phyloP scores from a whole-genome alignment of 2,888 invertebrate species.

The Therioaphis trifolii region DNA sequence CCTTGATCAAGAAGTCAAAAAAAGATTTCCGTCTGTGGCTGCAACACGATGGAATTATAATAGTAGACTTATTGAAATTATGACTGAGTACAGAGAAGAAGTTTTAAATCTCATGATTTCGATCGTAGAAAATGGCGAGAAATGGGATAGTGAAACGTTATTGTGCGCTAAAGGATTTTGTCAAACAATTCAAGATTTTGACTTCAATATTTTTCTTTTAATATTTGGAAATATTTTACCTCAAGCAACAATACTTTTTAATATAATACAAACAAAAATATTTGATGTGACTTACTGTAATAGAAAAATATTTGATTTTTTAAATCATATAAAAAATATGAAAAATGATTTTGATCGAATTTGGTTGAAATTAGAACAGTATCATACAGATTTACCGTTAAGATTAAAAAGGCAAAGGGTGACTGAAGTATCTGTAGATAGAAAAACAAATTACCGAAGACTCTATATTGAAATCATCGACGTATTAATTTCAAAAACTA shows the following conservation, averaged over 20 bases:
- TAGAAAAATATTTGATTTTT: constrained; percentile 55
- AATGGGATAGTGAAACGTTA: constrained; percentile 32
- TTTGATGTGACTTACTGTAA: constrained; percentile 58
- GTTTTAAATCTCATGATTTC: constrained; percentile 61
- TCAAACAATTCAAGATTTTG: too few species aligned
- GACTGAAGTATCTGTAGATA: not conserved
- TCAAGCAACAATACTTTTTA: constrained; percentile 62
- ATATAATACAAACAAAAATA: constrained; percentile 62
- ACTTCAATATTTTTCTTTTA: too few species aligned
- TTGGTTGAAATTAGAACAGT: constrained; percentile 23
- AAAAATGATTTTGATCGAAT: constrained; percentile 33
- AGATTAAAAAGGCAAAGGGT: not conserved
- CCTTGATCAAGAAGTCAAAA: constrained; percentile 58
- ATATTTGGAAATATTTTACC: too few species aligned
- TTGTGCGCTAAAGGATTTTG: too few species aligned
- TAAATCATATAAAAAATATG: constrained; percentile 20
- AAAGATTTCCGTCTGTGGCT: constrained; percentile 15
- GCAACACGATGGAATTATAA: constrained; percentile 38
- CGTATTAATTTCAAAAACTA: too few species aligned
- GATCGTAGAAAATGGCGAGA: constrained; percentile 63
- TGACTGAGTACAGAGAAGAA: not conserved
- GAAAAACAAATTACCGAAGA: constrained; percentile 16
- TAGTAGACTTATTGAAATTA: constrained; percentile 26
- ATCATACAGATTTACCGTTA: not conserved
- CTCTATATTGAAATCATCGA: constrained; percentile 26